These are phyloP conservation scores for Erpobdella octoculata DNA, from an alignment of 2,888 invertebrate genomes.

Conservation along the genomic window DNA sequence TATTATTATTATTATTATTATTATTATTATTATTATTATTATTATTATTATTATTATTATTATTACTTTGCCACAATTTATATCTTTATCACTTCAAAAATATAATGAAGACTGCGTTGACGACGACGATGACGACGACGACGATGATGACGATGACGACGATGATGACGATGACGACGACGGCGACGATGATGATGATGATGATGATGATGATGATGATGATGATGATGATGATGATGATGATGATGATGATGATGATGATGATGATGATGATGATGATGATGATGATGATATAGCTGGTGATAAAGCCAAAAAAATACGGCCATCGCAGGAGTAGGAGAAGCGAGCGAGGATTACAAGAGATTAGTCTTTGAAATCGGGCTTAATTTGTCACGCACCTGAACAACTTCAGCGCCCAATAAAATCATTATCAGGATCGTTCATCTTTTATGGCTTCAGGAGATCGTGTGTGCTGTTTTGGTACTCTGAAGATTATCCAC, in stretches of 20 bases:
- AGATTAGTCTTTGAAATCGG: no score
- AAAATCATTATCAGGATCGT: no score
- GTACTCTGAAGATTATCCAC: no score
- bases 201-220: conserved; percentile 32
- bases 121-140: not conserved
- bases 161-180: conserved; percentile 16
- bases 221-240: conserved; percentile 33
- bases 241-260: conserved; percentile 40
- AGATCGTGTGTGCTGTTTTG: no score
- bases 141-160: not conserved
- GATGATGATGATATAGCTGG: conserved; percentile 35
- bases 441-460: no score
- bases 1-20: conserved; percentile 5
- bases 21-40: not conserved
- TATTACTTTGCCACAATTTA: not conserved
- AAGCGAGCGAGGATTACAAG: no score
- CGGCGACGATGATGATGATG: conserved; percentile 21
- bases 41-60: not conserved
- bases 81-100: not conserved
- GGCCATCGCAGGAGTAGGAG: no score
- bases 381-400: no score
- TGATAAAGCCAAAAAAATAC: no score
- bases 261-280: conserved; percentile 45
- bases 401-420: no score
- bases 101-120: not conserved